Conservation (phyloP, 1,140 invertebrate species). For the Chymomyza costata region DNA sequence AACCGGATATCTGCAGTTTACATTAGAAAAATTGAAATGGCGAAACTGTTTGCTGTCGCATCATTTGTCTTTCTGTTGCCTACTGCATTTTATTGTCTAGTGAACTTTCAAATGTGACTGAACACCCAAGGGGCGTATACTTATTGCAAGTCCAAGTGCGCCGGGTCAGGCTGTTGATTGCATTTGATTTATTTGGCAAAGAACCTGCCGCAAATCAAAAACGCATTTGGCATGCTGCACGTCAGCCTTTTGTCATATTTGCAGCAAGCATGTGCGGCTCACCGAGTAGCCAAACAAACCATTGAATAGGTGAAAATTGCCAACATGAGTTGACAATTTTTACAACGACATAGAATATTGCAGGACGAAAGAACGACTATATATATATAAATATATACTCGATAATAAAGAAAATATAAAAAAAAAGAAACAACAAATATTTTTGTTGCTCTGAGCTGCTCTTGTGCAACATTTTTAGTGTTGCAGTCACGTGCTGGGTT, state of each 20-base stretch:
- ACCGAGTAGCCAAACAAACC: constrained; percentile 7
- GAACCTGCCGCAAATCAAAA: constrained; percentile 68
- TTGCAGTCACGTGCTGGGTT: constrained; percentile 52
- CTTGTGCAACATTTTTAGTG: constrained; percentile 45
- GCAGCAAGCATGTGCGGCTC: constrained; percentile 55
- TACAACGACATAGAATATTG: constrained; percentile 5
- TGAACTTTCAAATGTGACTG: too few relatives aligned
- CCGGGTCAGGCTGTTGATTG: constrained; percentile 45
- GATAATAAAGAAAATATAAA: too few relatives aligned
- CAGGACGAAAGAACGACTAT: too few relatives aligned
- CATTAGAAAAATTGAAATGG: constrained; percentile 29
- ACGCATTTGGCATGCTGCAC: constrained; percentile 48
- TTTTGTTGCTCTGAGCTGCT: constrained; percentile 24
- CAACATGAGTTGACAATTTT: constrained; percentile 67
- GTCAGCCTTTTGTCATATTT: constrained; percentile 44
- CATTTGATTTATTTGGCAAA: constrained; percentile 66
- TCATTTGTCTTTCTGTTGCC: constrained; percentile 34
- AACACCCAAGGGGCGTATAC: too few relatives aligned
- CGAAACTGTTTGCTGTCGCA: constrained; percentile 37
- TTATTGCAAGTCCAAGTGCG: too few relatives aligned
- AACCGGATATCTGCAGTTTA: constrained; percentile 30
- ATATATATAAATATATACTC: too few relatives aligned
- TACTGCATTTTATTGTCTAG: constrained; percentile 11
- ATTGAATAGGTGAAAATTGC: constrained; percentile 61
- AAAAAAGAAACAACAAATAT: too few relatives aligned